Base-by-base conservation (phyloP, 1,140 invertebrate species). In the Atopsyche davidsoni region DNA sequence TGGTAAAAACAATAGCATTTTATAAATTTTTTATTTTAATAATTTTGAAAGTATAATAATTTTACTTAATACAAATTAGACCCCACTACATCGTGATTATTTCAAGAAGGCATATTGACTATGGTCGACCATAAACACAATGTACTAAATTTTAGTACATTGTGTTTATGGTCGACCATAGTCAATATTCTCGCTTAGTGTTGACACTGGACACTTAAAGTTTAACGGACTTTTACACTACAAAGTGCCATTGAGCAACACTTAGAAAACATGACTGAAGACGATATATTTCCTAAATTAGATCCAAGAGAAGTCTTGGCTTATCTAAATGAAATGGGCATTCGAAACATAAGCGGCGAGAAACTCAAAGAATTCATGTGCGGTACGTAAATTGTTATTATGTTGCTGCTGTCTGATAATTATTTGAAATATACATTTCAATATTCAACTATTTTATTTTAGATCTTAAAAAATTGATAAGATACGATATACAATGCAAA, bases 401-500 rank as follows among this genome's bases (percentile, higher is more conserved):
- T 19, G 4, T 42, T 6, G 19, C 4, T 9, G 4, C 6, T 6
- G 6, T 6, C 13, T 14, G 28, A 31, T 13, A 28, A 13, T 44
- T 44, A 4, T 42, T 44, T 31, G 7, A 16, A 18, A 21, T 13
- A 40, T 40, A 7, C 24, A 28, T n/a, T 28, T 28, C 4, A 40
- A 14, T 4, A 21, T 2, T 28, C 16, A 16, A 17, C 17, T 4
- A 17, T 39, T 11, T 44, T 41, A 43, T 63, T 75, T 54, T 57
- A 79, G 77, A 79, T 68, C 62, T 79, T 25, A 78, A 78, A 59
- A 76, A 73, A 48, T 57, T 78, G 19, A 77, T 79, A 19, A 76
- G 75, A 59, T 72, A 77, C 64, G 77, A 79, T 47, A 38, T 69
- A 22, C 58, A 70, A 54, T 50, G 45, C 16, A 45, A 52, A 35